Evolutionary conservation across 2,888 invertebrate species (phyloP).

Genomic region (Amphipyra berbera): DNA sequence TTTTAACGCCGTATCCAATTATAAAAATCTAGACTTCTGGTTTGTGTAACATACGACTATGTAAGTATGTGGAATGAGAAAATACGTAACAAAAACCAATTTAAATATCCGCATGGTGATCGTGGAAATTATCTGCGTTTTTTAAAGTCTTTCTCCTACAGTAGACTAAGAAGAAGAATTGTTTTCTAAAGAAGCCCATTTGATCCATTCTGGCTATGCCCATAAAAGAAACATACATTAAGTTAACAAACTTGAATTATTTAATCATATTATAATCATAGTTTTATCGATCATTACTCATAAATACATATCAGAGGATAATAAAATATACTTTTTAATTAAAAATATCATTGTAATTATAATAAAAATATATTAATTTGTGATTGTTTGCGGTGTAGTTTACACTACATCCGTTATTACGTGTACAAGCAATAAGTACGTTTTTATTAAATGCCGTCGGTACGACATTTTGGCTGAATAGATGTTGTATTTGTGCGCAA

Average conservation of each 20-base stretch:
- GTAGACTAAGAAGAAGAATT: no score
- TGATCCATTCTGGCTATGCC: conserved; percentile 10
- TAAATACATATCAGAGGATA: conserved; percentile 79
- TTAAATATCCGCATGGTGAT: no score
- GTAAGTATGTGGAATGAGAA: no score
- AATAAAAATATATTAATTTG: conserved; percentile 75
- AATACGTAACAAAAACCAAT: no score
- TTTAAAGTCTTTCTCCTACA: no score
- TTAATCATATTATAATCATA: conserved; percentile 50
- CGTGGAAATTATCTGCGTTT: no score
- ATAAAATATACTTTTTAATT: conserved; percentile 72
- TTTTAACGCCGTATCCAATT: no score
- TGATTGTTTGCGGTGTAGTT: conserved; percentile 85
- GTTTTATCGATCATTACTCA: conserved; percentile 53
- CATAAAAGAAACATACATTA: conserved; percentile 24
- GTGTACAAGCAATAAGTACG: conserved; percentile 89
- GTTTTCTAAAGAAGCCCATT: no score
- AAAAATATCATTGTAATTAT: conserved; percentile 71
- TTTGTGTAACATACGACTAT: no score
- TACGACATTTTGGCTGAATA: conserved; percentile 78
- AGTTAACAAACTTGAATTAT: conserved; percentile 45
- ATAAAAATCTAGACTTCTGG: no score
- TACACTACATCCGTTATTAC: conserved; percentile 77
- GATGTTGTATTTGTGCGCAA: conserved; percentile 87
- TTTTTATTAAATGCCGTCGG: conserved; percentile 84